Conservation (phyloP, 2,113 vertebrate genomes). For the Psammodynastes pulverulentus region DNA sequence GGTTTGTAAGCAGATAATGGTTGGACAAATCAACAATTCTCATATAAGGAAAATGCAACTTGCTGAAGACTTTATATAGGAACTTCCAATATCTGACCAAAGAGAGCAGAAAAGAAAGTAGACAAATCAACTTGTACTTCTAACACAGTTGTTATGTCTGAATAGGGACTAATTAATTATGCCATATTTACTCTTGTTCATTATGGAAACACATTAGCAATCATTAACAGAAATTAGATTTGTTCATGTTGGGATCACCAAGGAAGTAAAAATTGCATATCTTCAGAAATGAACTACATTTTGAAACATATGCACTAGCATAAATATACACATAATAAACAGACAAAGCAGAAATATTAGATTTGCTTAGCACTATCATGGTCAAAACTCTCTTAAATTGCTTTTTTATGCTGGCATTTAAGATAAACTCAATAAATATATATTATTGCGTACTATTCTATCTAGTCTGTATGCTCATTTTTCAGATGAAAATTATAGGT, state of each 20-base stretch:
- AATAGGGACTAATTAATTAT: background rate
- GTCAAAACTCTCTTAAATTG: background rate
- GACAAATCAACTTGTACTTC: background rate
- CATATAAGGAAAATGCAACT: background rate
- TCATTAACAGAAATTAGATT: background rate
- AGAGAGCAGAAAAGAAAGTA: background rate
- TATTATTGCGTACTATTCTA: background rate
- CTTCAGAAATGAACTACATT: background rate
- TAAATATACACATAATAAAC: background rate
- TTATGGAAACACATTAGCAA: background rate
- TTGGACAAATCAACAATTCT: background rate
- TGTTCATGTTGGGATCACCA: background rate
- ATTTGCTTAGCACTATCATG: background rate
- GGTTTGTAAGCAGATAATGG: background rate
- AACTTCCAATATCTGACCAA: background rate
- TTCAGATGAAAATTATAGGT: constrained; percentile 18
- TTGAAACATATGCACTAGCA: background rate
- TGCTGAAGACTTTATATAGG: background rate
- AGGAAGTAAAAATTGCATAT: background rate
- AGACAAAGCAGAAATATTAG: background rate
- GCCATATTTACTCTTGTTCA: background rate
- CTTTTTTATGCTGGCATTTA: constrained; percentile 1
- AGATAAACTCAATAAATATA: constrained; percentile 9
- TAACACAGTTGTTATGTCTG: background rate
- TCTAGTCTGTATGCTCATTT: constrained; percentile 3